Evolutionary conservation across 2,888 invertebrate genomes (phyloP).

Genomic region (Leptura quadrifasciata): DNA sequence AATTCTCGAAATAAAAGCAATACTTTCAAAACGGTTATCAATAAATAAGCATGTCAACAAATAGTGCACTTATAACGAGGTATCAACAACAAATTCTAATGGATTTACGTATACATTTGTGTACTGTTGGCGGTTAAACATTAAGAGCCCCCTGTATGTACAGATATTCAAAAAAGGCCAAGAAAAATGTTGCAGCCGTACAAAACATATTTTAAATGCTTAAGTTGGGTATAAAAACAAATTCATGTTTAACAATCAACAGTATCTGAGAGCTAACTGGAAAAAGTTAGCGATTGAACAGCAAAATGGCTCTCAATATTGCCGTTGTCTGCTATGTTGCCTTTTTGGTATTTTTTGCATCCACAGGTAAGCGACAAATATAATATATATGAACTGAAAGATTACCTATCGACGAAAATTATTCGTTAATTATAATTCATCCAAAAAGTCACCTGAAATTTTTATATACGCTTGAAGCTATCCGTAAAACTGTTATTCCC

Average conservation of each 20-base stretch:
- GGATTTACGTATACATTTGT: too few relatives aligned
- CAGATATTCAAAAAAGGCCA: not conserved
- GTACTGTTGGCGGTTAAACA: not conserved
- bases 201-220: not conserved
- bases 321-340: constrained; percentile 11
- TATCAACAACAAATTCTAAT: not conserved
- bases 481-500: too few relatives aligned
- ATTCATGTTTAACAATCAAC: not conserved
- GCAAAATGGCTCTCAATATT: constrained; percentile 18
- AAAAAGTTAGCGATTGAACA: constrained; percentile 21
- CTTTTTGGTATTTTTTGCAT: not conserved
- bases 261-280: constrained; percentile 29
- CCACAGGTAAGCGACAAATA: constrained; percentile 17
- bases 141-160: not conserved
- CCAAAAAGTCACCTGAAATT: too few relatives aligned
- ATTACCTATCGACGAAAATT: too few relatives aligned
- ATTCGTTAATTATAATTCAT: too few relatives aligned
- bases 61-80: not conserved
- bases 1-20: not conserved
- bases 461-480: too few relatives aligned
- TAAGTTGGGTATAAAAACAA: constrained; percentile 1
- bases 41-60: not conserved
- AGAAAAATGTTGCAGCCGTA: not conserved
- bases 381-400: not conserved
- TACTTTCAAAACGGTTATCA: not conserved